Percentiles rank a stretch among this genome's conserved stretches.
phyloP scores from a whole-genome alignment of 2,888 invertebrate species.

The Andrena trimmerana region DNA sequence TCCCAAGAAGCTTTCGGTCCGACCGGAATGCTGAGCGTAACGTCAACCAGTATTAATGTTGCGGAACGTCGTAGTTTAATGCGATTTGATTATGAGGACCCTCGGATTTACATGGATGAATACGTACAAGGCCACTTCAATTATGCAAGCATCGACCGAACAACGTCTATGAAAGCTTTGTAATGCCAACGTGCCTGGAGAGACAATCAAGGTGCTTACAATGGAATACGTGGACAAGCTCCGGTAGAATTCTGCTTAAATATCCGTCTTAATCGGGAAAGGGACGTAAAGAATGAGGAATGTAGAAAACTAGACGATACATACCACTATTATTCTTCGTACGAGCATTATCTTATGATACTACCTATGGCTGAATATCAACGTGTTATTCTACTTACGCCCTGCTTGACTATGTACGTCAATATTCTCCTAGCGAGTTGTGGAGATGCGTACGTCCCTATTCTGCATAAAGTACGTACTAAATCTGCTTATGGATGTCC shows the following conservation, averaged over 20 bases:
- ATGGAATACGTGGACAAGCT: constrained; percentile 18
- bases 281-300: no score
- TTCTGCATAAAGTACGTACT: not conserved
- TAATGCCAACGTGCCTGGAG: constrained; percentile 1
- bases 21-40: constrained; percentile 45
- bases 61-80: constrained; percentile 54
- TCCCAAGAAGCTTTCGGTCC: constrained; percentile 6
- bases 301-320: no score
- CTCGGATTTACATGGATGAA: constrained; percentile 28
- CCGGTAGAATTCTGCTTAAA: not conserved
- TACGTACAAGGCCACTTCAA: constrained; percentile 46
- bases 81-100: constrained; percentile 43
- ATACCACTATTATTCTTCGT: no score
- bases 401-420: not conserved
- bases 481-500: not conserved
- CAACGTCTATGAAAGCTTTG: constrained; percentile 40
- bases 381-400: no score
- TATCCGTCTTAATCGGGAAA: no score
- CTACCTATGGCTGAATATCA: no score
- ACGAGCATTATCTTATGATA: no score
- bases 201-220: constrained; percentile 1
- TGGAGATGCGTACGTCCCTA: not conserved
- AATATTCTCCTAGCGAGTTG: not conserved
- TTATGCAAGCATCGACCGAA: constrained; percentile 54
- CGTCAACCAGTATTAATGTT: constrained; percentile 48